Evolutionary conservation across 2,797 vertebrate species (phyloP), one percentile per base, ranked within the genome.

Genomic region (Thalassophryne amazonica): DNA sequence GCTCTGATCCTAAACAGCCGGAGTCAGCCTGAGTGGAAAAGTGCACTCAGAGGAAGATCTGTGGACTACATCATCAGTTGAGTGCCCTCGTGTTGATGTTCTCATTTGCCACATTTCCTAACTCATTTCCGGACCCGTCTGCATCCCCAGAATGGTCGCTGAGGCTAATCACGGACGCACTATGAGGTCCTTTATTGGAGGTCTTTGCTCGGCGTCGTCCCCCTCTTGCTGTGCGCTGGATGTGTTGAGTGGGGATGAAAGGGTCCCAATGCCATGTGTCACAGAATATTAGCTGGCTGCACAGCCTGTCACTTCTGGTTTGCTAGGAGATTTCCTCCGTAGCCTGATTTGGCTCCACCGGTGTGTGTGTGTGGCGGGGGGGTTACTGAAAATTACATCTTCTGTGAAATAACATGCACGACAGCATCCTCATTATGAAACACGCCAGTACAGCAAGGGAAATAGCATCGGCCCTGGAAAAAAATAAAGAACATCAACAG

Each of bases 301-400:
- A 70, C 53, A 42, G 72, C 76, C 78, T 88, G 89, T 90, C 88
- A 83, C 84, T 86, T 89, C 74, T 66, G 65, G 60, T 89, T 86
- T 84, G 46, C 72, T 39, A 7, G 23, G 67, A 77, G 64, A 73
- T 73, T 79, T 73, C 59, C 63, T 80, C 48, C 4, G 35, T 61
- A 12, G 49, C 29, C 45, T 46, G 56, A 40, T 39, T 82, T 14
- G 38, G 70, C 72, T 76, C 7, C 22, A 17, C 60, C 46, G 36
- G 48, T 66, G 13, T 16, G 24, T 2, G 0, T 29, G 27, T 49
- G 63, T 24, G 41, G 39, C 29, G 40, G 23, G 30, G 8, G 57
- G 20, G 66, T 69, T 70, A 36, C 54, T 76, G 66, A 53, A 73
- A 83, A 85, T 83, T 74, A 78, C 70, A 64, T 87, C 90, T 85